Conservation (phyloP, 2,113 vertebrate species). For the Nannobrachium achirus region DNA sequence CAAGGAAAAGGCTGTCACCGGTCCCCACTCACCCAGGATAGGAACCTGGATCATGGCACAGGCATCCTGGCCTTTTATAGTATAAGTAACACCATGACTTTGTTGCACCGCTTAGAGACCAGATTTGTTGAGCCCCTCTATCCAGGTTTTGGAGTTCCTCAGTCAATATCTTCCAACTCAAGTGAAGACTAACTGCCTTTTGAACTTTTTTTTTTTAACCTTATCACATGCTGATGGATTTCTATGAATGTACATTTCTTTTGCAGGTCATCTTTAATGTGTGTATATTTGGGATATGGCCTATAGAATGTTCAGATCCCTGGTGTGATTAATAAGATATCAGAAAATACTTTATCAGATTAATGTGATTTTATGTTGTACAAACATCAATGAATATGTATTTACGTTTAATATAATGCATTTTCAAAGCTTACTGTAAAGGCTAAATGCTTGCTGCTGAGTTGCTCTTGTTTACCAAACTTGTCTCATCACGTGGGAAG, state of each 20-base stretch:
- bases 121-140: constrained; percentile 83
- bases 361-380: background rate
- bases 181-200: constrained; percentile 56
- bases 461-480: constrained; percentile 70
- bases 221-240: background rate
- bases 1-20: constrained; percentile 75
- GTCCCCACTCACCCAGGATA: constrained; percentile 80
- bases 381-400: constrained; percentile 8
- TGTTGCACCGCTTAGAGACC: constrained; percentile 86
- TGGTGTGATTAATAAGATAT: constrained; percentile 11
- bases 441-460: constrained; percentile 57
- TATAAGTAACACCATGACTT: constrained; percentile 78
- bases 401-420: constrained; percentile 45
- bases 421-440: constrained; percentile 52
- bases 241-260: constrained; percentile 1
- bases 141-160: constrained; percentile 90
- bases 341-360: constrained; percentile 5
- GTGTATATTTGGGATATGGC: constrained; percentile 1
- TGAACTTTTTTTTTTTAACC: background rate
- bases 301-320: constrained; percentile 24
- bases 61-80: constrained; percentile 89
- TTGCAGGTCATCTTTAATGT: constrained; percentile 23
- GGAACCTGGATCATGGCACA: constrained; percentile 84
- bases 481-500: constrained; percentile 55
- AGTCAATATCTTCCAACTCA: constrained; percentile 81